phyloP scores from a whole-genome alignment of 2,888 invertebrate genomes.

The Malthinus seriepunctatus region DNA sequence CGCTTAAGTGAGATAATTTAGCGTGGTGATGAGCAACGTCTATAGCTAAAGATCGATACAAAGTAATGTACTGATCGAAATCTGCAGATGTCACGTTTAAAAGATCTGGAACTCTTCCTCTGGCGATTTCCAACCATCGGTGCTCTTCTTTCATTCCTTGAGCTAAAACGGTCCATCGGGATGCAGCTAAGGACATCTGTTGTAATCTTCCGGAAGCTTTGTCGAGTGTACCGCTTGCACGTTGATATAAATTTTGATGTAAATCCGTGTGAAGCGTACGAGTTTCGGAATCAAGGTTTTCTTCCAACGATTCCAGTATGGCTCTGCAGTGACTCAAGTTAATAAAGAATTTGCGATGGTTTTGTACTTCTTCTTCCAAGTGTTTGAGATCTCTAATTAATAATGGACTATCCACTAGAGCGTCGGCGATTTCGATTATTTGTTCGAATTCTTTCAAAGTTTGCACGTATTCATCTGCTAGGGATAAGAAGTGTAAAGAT shows the following conservation, averaged over 20 bases:
- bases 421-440: slow-evolving; percentile 83
- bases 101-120: slow-evolving; percentile 81
- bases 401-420: slow-evolving; percentile 76
- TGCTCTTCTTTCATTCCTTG: slow-evolving; percentile 82
- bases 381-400: slow-evolving; percentile 76
- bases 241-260: slow-evolving; percentile 76
- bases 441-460: slow-evolving; percentile 85
- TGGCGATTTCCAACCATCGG: slow-evolving; percentile 82
- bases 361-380: slow-evolving; percentile 87
- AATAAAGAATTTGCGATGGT: slow-evolving; percentile 86
- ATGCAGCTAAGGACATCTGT: slow-evolving; percentile 82
- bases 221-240: slow-evolving; percentile 76
- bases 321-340: slow-evolving; percentile 86
- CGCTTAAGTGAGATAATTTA: slow-evolving; percentile 72
- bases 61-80: slow-evolving; percentile 81
- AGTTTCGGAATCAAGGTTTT: slow-evolving; percentile 81
- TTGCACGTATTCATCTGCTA: slow-evolving; percentile 87
- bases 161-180: slow-evolving; percentile 79
- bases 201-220: slow-evolving; percentile 81
- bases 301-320: slow-evolving; percentile 83
- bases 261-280: slow-evolving; percentile 71
- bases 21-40: slow-evolving; percentile 82
- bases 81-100: slow-evolving; percentile 80
- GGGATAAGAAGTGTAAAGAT: slow-evolving; percentile 71
- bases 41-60: slow-evolving; percentile 78